Percentiles rank a stretch among this genome's conserved stretches.
phyloP scores from a whole-genome alignment of 2,888 invertebrate species.

The Meteorus colon region DNA sequence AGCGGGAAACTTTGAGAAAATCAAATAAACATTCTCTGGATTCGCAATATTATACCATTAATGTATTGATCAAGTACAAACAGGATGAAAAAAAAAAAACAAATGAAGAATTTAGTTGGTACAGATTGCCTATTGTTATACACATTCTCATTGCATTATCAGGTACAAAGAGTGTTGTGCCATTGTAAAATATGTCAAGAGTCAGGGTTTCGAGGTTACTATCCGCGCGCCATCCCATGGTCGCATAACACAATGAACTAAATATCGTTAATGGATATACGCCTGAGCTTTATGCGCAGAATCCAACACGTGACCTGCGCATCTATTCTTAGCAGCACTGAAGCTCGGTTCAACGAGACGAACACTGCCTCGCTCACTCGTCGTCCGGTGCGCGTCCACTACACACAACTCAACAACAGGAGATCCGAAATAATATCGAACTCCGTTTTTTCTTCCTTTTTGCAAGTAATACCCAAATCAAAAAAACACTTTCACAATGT shows the following conservation, averaged over 20 bases:
- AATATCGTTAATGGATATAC: not conserved
- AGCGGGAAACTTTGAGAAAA: not conserved
- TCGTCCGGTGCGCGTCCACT: slow-evolving; percentile 77
- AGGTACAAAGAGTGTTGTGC: slow-evolving; percentile 56
- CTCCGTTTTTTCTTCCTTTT: slow-evolving; percentile 66
- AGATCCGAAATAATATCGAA: slow-evolving; percentile 52
- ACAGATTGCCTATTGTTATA: not conserved
- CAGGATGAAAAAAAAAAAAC: slow-evolving; percentile 7
- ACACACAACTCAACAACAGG: slow-evolving; percentile 56
- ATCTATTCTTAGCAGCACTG: slow-evolving; percentile 69
- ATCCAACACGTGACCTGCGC: slow-evolving; percentile 68
- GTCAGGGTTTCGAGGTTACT: slow-evolving; percentile 59
- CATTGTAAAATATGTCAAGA: slow-evolving; percentile 51
- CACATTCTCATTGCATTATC: slow-evolving; percentile 35
- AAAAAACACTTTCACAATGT: slow-evolving; percentile 64
- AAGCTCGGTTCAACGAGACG: slow-evolving; percentile 65
- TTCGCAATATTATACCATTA: not conserved
- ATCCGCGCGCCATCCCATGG: slow-evolving; percentile 47
- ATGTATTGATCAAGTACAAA: not conserved
- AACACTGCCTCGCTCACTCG: slow-evolving; percentile 72
- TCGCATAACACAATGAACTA: slow-evolving; percentile 44
- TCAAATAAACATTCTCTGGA: not conserved
- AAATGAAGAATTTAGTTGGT: not conserved
- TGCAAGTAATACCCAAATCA: slow-evolving; percentile 59
- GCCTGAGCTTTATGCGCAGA: slow-evolving; percentile 60